Evolutionary conservation across 2,888 invertebrate genomes (phyloP), one percentile per base, ranked within the genome.

Genomic region (Cephonodes hylas): DNA sequence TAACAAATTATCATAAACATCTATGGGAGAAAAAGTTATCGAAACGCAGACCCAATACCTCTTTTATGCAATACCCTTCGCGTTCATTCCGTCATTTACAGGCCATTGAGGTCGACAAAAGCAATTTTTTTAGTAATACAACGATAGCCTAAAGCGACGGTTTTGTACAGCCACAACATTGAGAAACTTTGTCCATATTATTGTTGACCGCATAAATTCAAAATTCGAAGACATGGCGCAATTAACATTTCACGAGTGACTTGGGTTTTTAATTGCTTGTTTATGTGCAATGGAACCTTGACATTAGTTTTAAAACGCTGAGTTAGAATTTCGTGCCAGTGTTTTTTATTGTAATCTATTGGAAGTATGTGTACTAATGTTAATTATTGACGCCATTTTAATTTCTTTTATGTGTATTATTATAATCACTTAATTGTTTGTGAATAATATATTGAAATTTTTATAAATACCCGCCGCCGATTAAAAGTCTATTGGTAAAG

Each of bases 11-110:
- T n/a, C n/a, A n/a, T n/a, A n/a, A n/a, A n/a, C n/a, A n/a, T 27
- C 25, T 20, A 57, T n/a, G 31, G 23, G 23, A 42, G 2, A 22
- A 1, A 48, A 60, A 60, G 48, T 60, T 60, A 25, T 42, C 25
- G 46, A 60, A 60, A 42, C 53, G 2, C 34, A 73, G 77, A 62
- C 73, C n/a, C 63, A 25, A 61, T 66, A 74, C 75, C 72, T 68
- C 80, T 79, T 82, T 78, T 75, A 74, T 75, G 75, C 74, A 77
- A 80, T 68, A 44, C 60, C 60, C 48, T 31, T 61, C 71, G 76
- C 74, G 70, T 66, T 76, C 71, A 61, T 80, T 81, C 81, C 78
- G 60, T 60, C 63, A 66, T 68, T 66, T 67, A 63, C 67, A 69
- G 63, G 71, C 76, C 67, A 82, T 81, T 81, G 80, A 81, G 63